Conservation (phyloP, 2,113 vertebrate species). For the Neotragus pygmaeus region DNA sequence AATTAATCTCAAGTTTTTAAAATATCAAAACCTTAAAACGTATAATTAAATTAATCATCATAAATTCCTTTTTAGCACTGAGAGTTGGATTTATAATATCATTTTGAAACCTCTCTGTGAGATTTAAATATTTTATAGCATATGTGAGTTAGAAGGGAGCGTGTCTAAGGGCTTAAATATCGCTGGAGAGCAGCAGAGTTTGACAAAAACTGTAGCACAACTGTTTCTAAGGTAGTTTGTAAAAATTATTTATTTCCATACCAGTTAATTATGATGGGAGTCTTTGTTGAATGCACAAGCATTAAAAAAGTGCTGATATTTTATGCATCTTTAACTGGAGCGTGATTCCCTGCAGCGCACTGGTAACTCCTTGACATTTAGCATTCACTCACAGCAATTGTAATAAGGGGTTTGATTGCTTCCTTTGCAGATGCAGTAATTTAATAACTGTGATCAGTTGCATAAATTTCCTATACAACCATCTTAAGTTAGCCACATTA, state of each 20-base stretch:
- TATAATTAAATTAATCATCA: conserved; percentile 84
- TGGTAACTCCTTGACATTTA: conserved; percentile 92
- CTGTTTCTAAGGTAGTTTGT: conserved; percentile 90
- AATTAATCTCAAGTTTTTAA: conserved; percentile 66
- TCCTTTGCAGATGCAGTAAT: conserved; percentile 91
- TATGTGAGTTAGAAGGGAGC: conserved; percentile 79
- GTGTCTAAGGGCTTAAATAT: conserved; percentile 83
- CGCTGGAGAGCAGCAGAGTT: conserved; percentile 81
- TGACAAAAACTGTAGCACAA: conserved; percentile 85
- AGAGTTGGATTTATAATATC: conserved; percentile 84
- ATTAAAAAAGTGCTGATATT: conserved; percentile 91
- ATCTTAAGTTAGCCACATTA: conserved; percentile 90
- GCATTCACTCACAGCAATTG: conserved; percentile 90
- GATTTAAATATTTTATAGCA: conserved; percentile 87
- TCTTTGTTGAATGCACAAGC: conserved; percentile 91
- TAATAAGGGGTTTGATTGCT: conserved; percentile 94
- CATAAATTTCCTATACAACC: conserved; percentile 92
- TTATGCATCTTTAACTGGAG: conserved; percentile 92
- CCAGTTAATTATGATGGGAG: conserved; percentile 92
- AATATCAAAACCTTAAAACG: conserved; percentile 76
- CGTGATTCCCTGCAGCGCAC: conserved; percentile 88
- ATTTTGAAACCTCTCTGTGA: conserved; percentile 84
- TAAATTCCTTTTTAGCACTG: conserved; percentile 81
- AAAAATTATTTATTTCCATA: conserved; percentile 92
- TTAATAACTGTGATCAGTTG: conserved; percentile 94